phyloP scores from a whole-genome alignment of 2,797 vertebrate genomes.

The Apodemus agrarius region DNA sequence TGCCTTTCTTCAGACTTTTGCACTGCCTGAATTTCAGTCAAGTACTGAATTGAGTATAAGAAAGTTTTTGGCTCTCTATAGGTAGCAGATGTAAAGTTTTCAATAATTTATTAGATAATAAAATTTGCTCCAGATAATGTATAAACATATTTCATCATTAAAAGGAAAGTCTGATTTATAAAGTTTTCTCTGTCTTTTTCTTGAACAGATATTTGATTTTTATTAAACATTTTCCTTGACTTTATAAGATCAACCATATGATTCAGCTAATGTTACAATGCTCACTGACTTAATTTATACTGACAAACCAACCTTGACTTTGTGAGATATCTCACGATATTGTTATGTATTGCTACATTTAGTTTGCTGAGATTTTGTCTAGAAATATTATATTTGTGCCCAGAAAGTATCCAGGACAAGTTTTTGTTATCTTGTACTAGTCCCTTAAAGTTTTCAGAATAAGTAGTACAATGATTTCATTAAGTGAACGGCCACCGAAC shows the following conservation, averaged over 20 bases:
- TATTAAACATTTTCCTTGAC: not conserved
- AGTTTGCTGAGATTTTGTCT: not conserved
- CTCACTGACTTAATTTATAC: not conserved
- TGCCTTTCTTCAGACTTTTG: not conserved
- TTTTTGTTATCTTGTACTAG: not conserved
- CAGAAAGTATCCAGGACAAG: not conserved
- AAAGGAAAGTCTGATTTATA: not conserved
- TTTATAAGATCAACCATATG: not conserved
- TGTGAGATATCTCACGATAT: not conserved
- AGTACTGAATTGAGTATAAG: not conserved
- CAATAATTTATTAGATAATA: not conserved
- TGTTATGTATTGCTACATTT: not conserved
- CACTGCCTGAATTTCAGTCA: not conserved
- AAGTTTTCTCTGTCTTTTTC: not conserved
- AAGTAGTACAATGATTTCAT: not conserved
- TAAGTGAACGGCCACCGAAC: not conserved
- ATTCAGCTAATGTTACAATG: not conserved
- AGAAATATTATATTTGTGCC: not conserved
- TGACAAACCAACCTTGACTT: not conserved
- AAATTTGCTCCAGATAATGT: not conserved
- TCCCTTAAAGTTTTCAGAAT: not conserved
- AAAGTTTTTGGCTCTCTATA: not conserved
- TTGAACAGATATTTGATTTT: not conserved
- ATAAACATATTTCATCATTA: not conserved
- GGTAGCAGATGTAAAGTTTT: not conserved